phyloP scores from a whole-genome alignment of 64 coral and sea anemone species.

The Acropora yongei region DNA sequence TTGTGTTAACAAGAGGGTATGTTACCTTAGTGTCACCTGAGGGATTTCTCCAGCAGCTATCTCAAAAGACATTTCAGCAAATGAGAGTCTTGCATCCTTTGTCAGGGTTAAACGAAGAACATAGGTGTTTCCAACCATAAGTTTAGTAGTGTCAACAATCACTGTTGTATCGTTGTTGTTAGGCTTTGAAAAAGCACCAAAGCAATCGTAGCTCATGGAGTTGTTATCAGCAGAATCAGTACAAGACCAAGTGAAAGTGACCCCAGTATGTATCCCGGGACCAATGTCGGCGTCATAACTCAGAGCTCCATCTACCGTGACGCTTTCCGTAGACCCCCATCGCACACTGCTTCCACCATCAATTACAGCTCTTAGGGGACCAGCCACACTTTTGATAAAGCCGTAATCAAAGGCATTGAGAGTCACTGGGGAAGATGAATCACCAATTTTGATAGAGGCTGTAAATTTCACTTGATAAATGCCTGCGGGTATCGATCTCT shows the following conservation, averaged over 20 bases:
- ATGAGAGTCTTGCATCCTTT: background rate
- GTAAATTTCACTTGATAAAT: background rate
- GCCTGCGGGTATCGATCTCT: background rate
- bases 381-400: background rate
- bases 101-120: background rate
- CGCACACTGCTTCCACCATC: conserved; percentile 1
- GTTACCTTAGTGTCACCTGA: background rate
- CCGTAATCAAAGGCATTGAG: background rate
- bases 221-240: background rate
- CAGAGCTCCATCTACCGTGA: background rate
- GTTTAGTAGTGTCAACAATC: background rate
- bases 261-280: background rate
- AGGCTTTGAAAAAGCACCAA: background rate
- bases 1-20: no score
- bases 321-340: background rate
- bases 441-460: background rate
- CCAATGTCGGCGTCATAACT: conserved; percentile 1
- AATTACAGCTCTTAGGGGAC: background rate
- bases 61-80: background rate
- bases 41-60: background rate
- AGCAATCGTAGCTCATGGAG: background rate
- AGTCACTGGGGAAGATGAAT: background rate
- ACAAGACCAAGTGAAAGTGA: background rate
- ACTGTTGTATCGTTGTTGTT: background rate
- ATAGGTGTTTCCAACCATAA: background rate